phyloP scores from a whole-genome alignment of 2,888 invertebrate species.

The Oscheius sp. region DNA sequence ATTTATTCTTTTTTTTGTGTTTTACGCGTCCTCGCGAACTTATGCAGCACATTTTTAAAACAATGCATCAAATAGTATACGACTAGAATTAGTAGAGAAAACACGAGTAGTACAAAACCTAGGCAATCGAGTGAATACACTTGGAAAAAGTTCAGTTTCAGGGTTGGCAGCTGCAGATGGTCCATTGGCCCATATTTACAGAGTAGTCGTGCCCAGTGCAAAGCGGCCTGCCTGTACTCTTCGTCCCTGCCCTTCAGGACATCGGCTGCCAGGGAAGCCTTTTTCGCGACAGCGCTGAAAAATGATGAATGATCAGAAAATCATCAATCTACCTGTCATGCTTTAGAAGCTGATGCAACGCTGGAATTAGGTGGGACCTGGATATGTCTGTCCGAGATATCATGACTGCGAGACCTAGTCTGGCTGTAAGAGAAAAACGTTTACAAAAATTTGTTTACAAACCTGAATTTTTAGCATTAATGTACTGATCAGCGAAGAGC shows the following conservation, averaged over 20 bases:
- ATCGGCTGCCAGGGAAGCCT: slow-evolving; percentile 1
- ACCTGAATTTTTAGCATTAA: slow-evolving; percentile 36
- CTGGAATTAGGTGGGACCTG: background rate
- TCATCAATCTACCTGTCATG: background rate
- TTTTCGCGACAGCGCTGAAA: slow-evolving; percentile 1
- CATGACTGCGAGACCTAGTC: slow-evolving; percentile 7
- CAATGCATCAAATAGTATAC: too few species aligned
- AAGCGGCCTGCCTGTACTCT: slow-evolving; percentile 10
- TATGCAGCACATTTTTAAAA: too few species aligned
- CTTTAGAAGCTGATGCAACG: slow-evolving; percentile 9
- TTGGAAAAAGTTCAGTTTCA: slow-evolving; percentile 1
- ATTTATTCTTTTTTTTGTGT: too few species aligned
- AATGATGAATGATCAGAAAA: background rate
- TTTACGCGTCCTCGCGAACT: too few species aligned
- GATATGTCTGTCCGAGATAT: background rate
- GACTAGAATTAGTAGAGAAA: too few species aligned
- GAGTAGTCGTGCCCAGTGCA: slow-evolving; percentile 15
- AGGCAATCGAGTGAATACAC: slow-evolving; percentile 14
- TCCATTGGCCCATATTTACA: slow-evolving; percentile 6
- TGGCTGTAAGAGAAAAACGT: background rate
- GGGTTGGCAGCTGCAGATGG: slow-evolving; percentile 7
- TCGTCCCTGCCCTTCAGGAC: slow-evolving; percentile 15
- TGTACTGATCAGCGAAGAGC: slow-evolving; percentile 34
- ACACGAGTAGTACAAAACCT: background rate
- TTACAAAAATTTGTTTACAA: background rate